Evolutionary conservation across 2,797 vertebrate species (phyloP).

Genomic region (Hydrophis major): DNA sequence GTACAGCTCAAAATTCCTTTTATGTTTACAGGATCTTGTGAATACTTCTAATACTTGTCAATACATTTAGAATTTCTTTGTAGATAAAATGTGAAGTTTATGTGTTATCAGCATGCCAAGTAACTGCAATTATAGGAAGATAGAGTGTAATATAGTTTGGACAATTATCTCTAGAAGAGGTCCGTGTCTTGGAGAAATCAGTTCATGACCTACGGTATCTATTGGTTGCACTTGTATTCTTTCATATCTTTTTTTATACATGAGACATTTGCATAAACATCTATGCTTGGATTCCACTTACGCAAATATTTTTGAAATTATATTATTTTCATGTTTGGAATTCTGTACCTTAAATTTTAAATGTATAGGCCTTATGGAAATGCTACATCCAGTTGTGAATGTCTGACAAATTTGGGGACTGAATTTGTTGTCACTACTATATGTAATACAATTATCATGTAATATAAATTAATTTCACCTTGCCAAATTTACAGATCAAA

Average conservation of each 20-base stretch:
- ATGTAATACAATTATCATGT: neutral
- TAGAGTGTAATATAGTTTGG: accelerated
- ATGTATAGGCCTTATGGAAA: neutral
- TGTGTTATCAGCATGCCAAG: neutral
- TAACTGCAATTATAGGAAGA: conserved; percentile 3
- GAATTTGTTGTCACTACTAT: neutral
- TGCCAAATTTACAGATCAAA: neutral
- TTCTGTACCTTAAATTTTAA: neutral
- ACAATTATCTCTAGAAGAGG: neutral
- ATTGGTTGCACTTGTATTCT: neutral
- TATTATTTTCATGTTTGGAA: neutral
- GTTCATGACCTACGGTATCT: neutral
- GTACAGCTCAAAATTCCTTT: conserved; percentile 30
- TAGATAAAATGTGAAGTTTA: neutral
- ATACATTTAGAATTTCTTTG: neutral
- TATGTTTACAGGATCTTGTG: neutral
- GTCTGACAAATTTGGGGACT: neutral
- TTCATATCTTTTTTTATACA: neutral
- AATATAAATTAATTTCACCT: neutral
- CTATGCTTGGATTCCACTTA: neutral
- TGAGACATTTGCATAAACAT: neutral
- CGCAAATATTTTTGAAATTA: neutral
- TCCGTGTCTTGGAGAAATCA: neutral
- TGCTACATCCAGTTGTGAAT: neutral
- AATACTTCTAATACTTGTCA: neutral